A percentile compares a stretch with the other conserved stretches of the same genome.
Conservation (phyloP, 2,888 invertebrate species). For the Pandemis corylana region DNA sequence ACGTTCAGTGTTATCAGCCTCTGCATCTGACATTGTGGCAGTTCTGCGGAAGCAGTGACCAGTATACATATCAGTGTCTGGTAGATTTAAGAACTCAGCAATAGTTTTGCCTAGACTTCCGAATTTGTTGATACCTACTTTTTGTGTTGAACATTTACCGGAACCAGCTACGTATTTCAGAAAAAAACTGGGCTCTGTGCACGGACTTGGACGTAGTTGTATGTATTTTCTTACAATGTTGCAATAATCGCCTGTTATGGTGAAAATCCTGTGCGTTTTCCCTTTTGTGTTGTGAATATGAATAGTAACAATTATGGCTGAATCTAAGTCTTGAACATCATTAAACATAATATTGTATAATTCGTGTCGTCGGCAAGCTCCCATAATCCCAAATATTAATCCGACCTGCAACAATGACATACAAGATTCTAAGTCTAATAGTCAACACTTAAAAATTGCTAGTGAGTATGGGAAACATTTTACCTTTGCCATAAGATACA, state of each 20-base stretch:
- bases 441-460: neutral
- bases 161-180: neutral
- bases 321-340: conserved; percentile 26
- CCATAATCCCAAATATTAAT: conserved; percentile 38
- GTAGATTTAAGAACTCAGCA: conserved; percentile 30
- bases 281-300: conserved; percentile 11
- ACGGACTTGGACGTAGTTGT: conserved; percentile 12
- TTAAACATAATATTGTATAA: conserved; percentile 23
- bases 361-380: conserved; percentile 34
- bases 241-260: conserved; percentile 18
- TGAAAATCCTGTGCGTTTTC: conserved; percentile 28
- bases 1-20: conserved; percentile 6
- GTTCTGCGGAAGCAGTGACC: conserved; percentile 42
- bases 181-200: conserved; percentile 12
- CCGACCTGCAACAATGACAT: conserved; percentile 33
- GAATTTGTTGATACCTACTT: conserved; percentile 35
- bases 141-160: conserved; percentile 20
- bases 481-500: neutral
- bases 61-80: conserved; percentile 38
- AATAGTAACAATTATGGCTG: conserved; percentile 20
- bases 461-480: conserved; percentile 1
- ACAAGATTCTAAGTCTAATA: neutral
- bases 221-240: conserved; percentile 28
- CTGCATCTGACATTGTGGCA: conserved; percentile 33
- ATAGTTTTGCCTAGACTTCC: conserved; percentile 40